These are phyloP conservation scores for Zaprionus africanus DNA, from an alignment of 1,140 invertebrate genomes.

Conservation along the genomic window DNA sequence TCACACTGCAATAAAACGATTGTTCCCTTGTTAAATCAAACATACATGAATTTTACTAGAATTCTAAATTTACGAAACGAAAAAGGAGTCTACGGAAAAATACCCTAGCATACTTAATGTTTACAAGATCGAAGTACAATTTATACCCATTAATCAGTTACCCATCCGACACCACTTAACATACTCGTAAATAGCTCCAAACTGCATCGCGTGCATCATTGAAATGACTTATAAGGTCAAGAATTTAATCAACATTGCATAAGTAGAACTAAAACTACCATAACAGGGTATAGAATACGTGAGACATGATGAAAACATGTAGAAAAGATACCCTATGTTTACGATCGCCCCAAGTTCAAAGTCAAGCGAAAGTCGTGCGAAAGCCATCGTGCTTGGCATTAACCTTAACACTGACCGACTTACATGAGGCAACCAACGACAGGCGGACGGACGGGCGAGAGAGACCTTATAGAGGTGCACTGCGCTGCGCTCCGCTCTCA, in stretches of 20 bases:
- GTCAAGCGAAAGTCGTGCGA: slow-evolving; percentile 36
- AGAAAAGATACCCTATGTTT: neutral
- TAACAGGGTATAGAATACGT: too few relatives aligned
- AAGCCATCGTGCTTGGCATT: slow-evolving; percentile 13
- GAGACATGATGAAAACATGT: neutral
- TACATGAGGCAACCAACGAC: slow-evolving; percentile 2
- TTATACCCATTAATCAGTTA: too few relatives aligned
- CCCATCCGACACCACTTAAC: too few relatives aligned
- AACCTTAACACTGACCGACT: slow-evolving; percentile 48
- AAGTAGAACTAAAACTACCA: neutral
- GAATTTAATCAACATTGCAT: neutral
- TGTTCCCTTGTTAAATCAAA: too few relatives aligned
- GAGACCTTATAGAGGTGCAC: slow-evolving; percentile 4
- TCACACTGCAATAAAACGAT: too few relatives aligned
- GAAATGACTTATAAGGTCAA: neutral
- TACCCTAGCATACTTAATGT: neutral
- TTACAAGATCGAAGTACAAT: too few relatives aligned
- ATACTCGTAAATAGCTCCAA: too few relatives aligned
- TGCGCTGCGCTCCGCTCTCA: neutral
- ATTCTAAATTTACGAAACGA: too few relatives aligned
- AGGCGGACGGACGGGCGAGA: neutral
- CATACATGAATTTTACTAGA: too few relatives aligned
- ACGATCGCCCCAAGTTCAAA: slow-evolving; percentile 35
- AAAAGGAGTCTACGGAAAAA: neutral
- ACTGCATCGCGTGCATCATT: neutral